These are phyloP conservation scores for Vireo altiloquus DNA, from an alignment of 2,113 vertebrate species.

Conservation along the genomic window DNA sequence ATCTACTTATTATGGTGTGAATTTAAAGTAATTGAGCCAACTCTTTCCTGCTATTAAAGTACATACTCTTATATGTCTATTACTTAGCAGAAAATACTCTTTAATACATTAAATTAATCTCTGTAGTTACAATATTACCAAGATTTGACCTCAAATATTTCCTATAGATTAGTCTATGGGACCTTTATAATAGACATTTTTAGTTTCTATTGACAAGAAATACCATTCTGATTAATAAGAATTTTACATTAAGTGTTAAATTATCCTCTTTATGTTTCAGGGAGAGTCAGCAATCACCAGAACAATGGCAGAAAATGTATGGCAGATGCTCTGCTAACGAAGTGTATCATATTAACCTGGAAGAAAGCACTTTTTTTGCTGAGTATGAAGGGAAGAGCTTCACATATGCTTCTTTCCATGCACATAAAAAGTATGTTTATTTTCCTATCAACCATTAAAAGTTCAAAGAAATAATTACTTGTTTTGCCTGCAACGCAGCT, in stretches of 20 bases:
- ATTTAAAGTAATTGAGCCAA: not conserved
- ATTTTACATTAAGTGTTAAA: not conserved
- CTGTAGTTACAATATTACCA: not conserved
- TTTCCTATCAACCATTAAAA: not conserved
- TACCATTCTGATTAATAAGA: not conserved
- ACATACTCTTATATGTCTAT: not conserved
- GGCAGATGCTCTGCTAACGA: conserved; percentile 95
- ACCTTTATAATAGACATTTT: not conserved
- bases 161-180: not conserved
- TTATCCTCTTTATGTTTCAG: conserved; percentile 69
- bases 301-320: conserved; percentile 96
- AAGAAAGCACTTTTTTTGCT: conserved; percentile 94
- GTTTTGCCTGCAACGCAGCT: not conserved
- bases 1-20: not conserved
- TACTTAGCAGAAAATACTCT: not conserved
- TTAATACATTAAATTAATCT: not conserved
- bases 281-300: conserved; percentile 91
- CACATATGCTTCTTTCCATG: conserved; percentile 94
- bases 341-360: conserved; percentile 93
- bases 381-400: conserved; percentile 97
- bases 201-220: not conserved
- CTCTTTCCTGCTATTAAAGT: not conserved
- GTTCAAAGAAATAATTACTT: not conserved
- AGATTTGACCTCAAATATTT: not conserved
- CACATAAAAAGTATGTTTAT: conserved; percentile 92